Conservation (phyloP, 2,888 invertebrate genomes). For the Oxyteleia sp. region DNA sequence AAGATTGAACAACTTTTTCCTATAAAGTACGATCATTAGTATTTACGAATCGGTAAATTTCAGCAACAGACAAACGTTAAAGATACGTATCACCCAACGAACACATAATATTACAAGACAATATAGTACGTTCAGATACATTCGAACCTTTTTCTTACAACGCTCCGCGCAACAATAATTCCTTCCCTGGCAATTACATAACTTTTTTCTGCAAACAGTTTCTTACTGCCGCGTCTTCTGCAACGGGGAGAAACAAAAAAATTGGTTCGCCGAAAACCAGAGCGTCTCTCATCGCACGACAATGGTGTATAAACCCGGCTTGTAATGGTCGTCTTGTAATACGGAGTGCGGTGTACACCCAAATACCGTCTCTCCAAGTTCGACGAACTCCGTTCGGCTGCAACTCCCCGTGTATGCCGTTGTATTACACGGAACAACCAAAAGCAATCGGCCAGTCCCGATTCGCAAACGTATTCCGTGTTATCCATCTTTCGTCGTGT, state of each 20-base stretch:
- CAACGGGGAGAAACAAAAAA: not conserved
- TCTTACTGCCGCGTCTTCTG: too few relatives aligned
- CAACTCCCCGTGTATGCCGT: conserved; percentile 33
- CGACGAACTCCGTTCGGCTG: conserved; percentile 60
- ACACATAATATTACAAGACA: not conserved
- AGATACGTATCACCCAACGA: not conserved
- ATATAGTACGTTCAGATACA: not conserved
- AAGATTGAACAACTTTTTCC: too few relatives aligned
- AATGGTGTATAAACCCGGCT: conserved; percentile 55
- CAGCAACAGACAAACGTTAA: too few relatives aligned
- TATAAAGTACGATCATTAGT: too few relatives aligned
- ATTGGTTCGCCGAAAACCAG: conserved; percentile 12
- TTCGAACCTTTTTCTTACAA: too few relatives aligned
- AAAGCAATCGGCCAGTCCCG: conserved; percentile 58
- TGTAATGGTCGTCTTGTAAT: conserved; percentile 48
- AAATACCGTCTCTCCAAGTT: conserved; percentile 60
- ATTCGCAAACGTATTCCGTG: conserved; percentile 70
- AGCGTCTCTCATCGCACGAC: conserved; percentile 51
- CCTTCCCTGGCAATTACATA: too few relatives aligned
- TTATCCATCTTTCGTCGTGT: conserved; percentile 82
- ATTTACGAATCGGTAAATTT: too few relatives aligned
- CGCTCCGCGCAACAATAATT: too few relatives aligned
- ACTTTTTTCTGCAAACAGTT: too few relatives aligned
- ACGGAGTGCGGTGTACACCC: conserved; percentile 57
- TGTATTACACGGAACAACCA: conserved; percentile 58